Percentiles rank a stretch among this genome's conserved stretches.
phyloP scores from a whole-genome alignment of 2,797 vertebrate species.

The Glyptemys insculpta region DNA sequence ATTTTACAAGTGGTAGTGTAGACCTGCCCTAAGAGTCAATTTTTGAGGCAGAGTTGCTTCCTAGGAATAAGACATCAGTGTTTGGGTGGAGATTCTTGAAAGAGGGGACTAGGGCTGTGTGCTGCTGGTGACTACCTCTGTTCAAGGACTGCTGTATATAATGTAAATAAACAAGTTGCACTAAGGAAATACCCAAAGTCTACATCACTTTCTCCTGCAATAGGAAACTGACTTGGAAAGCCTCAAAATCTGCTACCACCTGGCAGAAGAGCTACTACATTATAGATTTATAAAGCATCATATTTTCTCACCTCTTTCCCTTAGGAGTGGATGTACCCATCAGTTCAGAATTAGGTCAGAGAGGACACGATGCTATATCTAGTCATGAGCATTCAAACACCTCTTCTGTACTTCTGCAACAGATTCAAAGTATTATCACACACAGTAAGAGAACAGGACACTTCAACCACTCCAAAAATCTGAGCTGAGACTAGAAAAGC shows the following conservation, averaged over 20 bases:
- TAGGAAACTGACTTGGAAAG: background rate
- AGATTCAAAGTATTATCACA: fast-evolving
- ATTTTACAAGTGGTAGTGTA: no score
- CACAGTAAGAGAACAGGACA: background rate
- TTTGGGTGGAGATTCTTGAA: background rate
- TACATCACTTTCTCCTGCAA: background rate
- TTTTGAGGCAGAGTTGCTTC: background rate
- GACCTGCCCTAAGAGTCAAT: background rate
- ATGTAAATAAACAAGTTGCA: background rate
- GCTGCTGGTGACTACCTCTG: background rate
- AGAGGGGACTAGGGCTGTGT: background rate
- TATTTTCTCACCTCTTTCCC: background rate
- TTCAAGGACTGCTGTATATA: background rate
- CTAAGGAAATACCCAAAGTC: background rate
- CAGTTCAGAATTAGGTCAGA: background rate
- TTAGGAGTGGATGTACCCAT: background rate
- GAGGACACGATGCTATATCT: background rate
- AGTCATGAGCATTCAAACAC: background rate
- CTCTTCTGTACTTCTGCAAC: background rate
- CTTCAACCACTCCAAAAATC: background rate
- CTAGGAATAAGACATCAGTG: background rate
- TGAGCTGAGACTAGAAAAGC: background rate
- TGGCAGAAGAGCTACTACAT: background rate
- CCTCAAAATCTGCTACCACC: fast-evolving
- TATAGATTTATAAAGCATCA: background rate